Evolutionary conservation across 1,140 invertebrate genomes (phyloP).

Genomic region (Caenorhabditis remanei): DNA sequence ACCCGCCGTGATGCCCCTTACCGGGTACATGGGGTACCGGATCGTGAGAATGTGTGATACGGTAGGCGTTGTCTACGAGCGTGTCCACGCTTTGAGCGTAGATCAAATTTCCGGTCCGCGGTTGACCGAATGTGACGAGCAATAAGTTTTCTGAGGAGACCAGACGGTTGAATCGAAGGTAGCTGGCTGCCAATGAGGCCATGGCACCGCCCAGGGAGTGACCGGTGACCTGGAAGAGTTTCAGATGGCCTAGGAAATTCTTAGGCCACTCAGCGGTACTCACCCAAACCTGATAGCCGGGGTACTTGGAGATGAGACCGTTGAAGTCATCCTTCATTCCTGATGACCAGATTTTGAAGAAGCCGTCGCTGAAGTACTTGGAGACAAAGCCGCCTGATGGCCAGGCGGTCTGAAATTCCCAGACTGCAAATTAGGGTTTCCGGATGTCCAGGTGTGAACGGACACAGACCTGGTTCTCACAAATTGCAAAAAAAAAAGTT

Average conservation of each 20-base stretch:
- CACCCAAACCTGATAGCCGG: conserved; percentile 70
- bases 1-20: conserved; percentile 65
- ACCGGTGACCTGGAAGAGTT: conserved; percentile 57
- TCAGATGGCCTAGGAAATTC: neutral
- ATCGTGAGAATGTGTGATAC: conserved; percentile 69
- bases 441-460: neutral
- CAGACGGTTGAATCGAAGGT: conserved; percentile 36
- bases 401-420: conserved; percentile 53
- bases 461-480: no score
- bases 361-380: conserved; percentile 68
- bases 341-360: conserved; percentile 63
- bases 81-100: conserved; percentile 60
- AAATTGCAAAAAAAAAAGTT: no score
- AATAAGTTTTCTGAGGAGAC: conserved; percentile 58
- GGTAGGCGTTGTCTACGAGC: conserved; percentile 61
- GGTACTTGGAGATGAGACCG: conserved; percentile 60
- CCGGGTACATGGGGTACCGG: conserved; percentile 69
- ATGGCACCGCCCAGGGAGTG: conserved; percentile 72
- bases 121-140: conserved; percentile 71
- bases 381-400: conserved; percentile 66
- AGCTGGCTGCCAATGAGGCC: conserved; percentile 66
- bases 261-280: neutral
- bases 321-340: conserved; percentile 69
- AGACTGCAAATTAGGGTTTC: no score
- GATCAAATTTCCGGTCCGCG: conserved; percentile 68